These are phyloP conservation scores for Zaprionus lineosus DNA, from an alignment of 2,888 invertebrate genomes.

Conservation along the genomic window DNA sequence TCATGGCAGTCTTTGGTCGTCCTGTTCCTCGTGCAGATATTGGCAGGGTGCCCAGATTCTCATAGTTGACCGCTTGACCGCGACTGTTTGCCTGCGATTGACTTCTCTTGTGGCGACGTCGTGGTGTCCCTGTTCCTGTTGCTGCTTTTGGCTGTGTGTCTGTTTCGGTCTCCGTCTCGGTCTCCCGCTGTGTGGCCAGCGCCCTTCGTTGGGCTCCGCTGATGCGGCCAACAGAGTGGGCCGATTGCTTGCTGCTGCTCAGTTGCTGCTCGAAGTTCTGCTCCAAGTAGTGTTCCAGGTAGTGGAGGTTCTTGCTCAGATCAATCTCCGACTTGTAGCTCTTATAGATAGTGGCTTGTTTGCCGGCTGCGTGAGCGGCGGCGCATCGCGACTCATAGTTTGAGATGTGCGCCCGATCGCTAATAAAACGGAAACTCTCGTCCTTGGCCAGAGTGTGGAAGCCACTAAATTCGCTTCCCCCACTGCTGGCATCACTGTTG, in stretches of 20 bases:
- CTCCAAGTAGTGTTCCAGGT: constrained; percentile 82
- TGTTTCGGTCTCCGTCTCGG: constrained; percentile 4
- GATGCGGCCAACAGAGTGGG: constrained; percentile 79
- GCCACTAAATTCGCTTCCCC: constrained; percentile 61
- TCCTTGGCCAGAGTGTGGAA: constrained; percentile 79
- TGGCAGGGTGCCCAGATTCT: constrained; percentile 74
- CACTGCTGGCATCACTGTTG: constrained; percentile 27
- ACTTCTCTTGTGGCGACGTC: constrained; percentile 74
- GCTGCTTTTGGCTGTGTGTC: constrained; percentile 10
- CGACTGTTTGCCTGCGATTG: constrained; percentile 64
- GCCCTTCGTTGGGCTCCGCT: constrained; percentile 62
- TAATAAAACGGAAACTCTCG: constrained; percentile 81
- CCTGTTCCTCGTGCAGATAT: constrained; percentile 33
- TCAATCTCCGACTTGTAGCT: constrained; percentile 83
- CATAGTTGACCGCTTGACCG: constrained; percentile 58
- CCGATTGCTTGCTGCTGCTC: constrained; percentile 66
- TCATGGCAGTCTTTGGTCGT: constrained; percentile 33
- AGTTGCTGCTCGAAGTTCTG: constrained; percentile 81
- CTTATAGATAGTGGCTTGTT: constrained; percentile 81
- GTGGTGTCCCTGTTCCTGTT: constrained; percentile 28
- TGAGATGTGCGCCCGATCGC: constrained; percentile 79
- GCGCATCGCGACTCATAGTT: constrained; percentile 80
- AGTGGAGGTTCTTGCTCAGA: constrained; percentile 82
- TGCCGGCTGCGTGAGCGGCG: constrained; percentile 58
- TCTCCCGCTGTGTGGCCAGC: constrained; percentile 37